Conservation (phyloP, 2,888 invertebrate genomes). For the Habroteleia sp. region DNA sequence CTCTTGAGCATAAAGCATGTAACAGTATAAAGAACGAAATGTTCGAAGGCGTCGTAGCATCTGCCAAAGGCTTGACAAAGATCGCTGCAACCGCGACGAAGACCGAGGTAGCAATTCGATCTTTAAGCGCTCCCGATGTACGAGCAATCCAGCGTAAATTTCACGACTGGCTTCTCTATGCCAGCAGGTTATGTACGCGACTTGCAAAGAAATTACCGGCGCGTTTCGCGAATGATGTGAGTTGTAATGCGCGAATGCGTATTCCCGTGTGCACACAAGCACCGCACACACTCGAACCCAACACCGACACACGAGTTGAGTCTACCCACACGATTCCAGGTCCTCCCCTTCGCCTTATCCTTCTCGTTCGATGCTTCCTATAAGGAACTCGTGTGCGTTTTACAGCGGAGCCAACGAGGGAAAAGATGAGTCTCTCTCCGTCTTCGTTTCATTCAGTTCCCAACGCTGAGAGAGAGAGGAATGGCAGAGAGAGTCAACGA, state of each 20-base stretch:
- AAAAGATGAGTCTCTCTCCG: slow-evolving; percentile 39
- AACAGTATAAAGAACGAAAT: too few relatives aligned
- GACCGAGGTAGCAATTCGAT: slow-evolving; percentile 39
- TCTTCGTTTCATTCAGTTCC: slow-evolving; percentile 37
- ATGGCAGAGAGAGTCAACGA: slow-evolving; percentile 20
- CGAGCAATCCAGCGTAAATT: slow-evolving; percentile 62
- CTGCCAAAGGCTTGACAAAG: slow-evolving; percentile 15
- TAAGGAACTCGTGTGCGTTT: slow-evolving; percentile 46
- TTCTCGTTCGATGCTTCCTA: slow-evolving; percentile 20
- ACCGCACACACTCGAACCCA: slow-evolving; percentile 2
- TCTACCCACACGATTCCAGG: slow-evolving; percentile 35
- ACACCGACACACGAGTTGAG: not conserved
- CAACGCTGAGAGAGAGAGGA: slow-evolving; percentile 24
- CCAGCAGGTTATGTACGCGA: slow-evolving; percentile 55
- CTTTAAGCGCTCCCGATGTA: slow-evolving; percentile 50
- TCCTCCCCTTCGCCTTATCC: slow-evolving; percentile 5
- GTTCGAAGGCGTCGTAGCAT: too few relatives aligned
- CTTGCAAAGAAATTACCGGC: slow-evolving; percentile 56
- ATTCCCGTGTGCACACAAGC: slow-evolving; percentile 26
- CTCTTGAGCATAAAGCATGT: too few relatives aligned
- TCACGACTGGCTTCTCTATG: slow-evolving; percentile 59
- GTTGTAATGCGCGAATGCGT: slow-evolving; percentile 55
- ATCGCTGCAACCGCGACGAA: slow-evolving; percentile 6
- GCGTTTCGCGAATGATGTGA: slow-evolving; percentile 47
- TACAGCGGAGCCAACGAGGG: slow-evolving; percentile 39